These are phyloP conservation scores for Gryllus longicercus DNA, from an alignment of 2,888 invertebrate species.

Conservation along the genomic window DNA sequence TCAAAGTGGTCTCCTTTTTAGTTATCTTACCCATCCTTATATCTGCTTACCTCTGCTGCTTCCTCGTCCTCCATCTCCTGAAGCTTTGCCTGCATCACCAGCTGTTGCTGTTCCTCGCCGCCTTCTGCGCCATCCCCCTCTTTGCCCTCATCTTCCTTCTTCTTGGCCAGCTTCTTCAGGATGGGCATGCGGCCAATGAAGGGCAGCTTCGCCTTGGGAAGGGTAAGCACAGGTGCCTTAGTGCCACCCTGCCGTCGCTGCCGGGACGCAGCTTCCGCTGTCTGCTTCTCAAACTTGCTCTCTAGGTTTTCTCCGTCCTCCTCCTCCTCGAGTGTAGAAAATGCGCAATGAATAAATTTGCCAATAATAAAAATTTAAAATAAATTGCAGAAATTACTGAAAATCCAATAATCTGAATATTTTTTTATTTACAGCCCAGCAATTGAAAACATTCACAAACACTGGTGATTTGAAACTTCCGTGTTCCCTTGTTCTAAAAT, in stretches of 20 bases:
- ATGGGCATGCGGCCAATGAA: constrained; percentile 84
- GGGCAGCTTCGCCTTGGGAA: constrained; percentile 66
- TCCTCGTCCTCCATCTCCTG: neutral
- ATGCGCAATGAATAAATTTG: no score
- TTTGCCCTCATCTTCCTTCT: constrained; percentile 48
- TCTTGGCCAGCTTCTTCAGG: constrained; percentile 55
- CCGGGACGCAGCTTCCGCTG: constrained; percentile 40
- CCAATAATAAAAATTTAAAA: no score
- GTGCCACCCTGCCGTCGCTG: constrained; percentile 41
- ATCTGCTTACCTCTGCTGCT: no score
- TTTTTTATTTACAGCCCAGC: no score
- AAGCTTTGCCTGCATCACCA: neutral
- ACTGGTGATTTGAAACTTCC: no score
- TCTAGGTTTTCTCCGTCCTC: constrained; percentile 42
- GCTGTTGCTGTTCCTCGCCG: neutral
- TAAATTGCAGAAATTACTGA: no score
- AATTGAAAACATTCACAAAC: no score
- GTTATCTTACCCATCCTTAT: no score
- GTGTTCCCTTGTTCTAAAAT: no score
- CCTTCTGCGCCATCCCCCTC: constrained; percentile 24
- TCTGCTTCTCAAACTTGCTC: constrained; percentile 46
- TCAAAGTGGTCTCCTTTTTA: no score
- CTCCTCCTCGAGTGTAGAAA: constrained; percentile 19
- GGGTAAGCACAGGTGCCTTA: constrained; percentile 42
- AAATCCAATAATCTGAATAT: no score